Evolutionary conservation across 2,113 vertebrate genomes (phyloP), one percentile per base, ranked within the genome.

Genomic region (Gavia stellata): DNA sequence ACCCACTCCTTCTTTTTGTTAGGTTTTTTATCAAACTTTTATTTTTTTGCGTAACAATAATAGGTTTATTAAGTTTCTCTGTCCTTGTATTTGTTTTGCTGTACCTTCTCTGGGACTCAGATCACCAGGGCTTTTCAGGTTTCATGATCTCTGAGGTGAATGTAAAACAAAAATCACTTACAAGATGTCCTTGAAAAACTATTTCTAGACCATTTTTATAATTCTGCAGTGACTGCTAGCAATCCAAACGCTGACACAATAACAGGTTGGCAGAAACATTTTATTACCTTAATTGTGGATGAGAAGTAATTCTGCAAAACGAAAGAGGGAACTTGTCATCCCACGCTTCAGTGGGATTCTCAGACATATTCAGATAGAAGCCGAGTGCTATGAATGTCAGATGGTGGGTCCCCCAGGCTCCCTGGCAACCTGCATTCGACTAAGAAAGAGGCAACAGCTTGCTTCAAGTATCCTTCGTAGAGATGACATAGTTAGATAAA

Each of bases 381-480:
- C 59, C 3, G 61, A 92, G 53, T 67, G 90, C 77, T 89, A 77
- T 77, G 78, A 73, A 95, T 94, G 79, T 96, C 95, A 95, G 94
- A 95, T 93, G 94, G 88, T 89, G 86, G 74, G 81, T 92, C 94
- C 94, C 96, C 91, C 92, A 93, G 96, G 95, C 91, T 96, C 94
- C 94, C 95, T 96, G 94, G 96, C 94, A 97, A 95, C 93, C 88
- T 89, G 93, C 82, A 92, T 70, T 83, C 23, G 0, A 50, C 91
- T 90, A 93, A 93, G 94, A 94, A 96, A 93, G 94, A 97, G 95
- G 88, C 81, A 96, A 92, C 95, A 96, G 96, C 93, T 97, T 97
- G 88, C 85, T 94, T 86, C 89, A 92, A 97, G 92, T 92, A 95
- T 93, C 90, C 96, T 96, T 96, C 45, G 7, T 74, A 84, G 95